Evolutionary conservation across 2,888 invertebrate genomes (phyloP).

Genomic region (Eupithecia abbreviata): DNA sequence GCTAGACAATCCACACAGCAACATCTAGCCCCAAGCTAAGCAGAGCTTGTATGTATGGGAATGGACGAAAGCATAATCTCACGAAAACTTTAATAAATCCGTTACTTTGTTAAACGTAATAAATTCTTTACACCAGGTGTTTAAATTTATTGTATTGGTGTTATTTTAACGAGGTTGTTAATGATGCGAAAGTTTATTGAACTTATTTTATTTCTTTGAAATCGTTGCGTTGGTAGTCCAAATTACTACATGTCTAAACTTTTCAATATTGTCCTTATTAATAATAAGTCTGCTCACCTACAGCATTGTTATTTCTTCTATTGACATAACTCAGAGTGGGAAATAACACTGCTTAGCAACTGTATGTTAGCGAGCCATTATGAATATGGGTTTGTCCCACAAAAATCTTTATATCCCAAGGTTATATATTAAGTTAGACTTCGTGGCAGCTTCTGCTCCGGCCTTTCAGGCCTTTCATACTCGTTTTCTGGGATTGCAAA

Average conservation of each 20-base stretch:
- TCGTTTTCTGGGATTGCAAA: not conserved
- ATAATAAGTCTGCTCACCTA: too few relatives aligned
- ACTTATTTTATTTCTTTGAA: constrained; percentile 1
- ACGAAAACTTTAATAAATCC: constrained; percentile 15
- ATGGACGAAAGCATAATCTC: constrained; percentile 9
- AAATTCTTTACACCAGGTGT: constrained; percentile 11
- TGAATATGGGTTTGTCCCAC: too few relatives aligned
- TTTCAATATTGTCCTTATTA: not conserved
- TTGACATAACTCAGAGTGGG: too few relatives aligned
- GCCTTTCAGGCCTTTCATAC: not conserved
- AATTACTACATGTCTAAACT: not conserved
- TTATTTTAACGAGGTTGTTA: constrained; percentile 9
- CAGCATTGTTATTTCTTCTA: too few relatives aligned
- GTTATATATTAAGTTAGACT: too few relatives aligned
- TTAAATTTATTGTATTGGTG: constrained; percentile 11
- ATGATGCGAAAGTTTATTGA: constrained; percentile 5
- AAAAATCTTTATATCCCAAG: too few relatives aligned
- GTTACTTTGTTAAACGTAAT: constrained; percentile 12
- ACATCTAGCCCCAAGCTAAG: too few relatives aligned
- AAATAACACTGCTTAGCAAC: too few relatives aligned
- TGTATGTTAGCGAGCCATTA: too few relatives aligned
- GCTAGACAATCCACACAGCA: too few relatives aligned
- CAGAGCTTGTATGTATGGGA: too few relatives aligned
- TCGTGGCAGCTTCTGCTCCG: too few relatives aligned
- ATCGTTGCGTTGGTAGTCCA: not conserved